Percentiles rank a stretch among this genome's conserved stretches.
Evolutionary conservation across 2,113 vertebrate species (phyloP).

Genomic region (Labeo catla): DNA sequence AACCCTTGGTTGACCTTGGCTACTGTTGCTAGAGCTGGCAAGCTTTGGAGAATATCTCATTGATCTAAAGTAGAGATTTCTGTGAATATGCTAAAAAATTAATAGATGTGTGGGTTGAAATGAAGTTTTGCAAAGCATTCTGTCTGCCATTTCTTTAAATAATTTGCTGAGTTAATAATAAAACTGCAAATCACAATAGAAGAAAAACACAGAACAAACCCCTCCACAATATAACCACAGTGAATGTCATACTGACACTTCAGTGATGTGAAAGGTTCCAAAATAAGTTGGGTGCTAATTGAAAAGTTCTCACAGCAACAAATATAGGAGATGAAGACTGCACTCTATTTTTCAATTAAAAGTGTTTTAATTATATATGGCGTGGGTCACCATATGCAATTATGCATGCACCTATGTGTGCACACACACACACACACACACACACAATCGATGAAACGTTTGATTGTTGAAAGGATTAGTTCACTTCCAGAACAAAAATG

Average conservation of each 20-base stretch:
- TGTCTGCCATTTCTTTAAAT: neutral
- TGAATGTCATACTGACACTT: neutral
- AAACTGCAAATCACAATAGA: neutral
- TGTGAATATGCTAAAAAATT: neutral
- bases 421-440: no score
- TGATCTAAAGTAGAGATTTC: neutral
- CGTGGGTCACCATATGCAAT: no score
- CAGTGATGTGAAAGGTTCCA: neutral
- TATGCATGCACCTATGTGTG: no score
- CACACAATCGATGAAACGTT: no score
- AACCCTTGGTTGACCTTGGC: conserved; percentile 8
- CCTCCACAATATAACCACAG: no score
- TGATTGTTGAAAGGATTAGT: no score
- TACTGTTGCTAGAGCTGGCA: conserved; percentile 1
- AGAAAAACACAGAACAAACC: no score
- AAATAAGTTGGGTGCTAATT: neutral
- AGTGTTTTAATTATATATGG: no score
- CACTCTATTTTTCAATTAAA: no score
- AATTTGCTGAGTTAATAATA: neutral
- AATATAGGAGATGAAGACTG: neutral
- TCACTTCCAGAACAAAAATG: no score
- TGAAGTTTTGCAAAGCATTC: neutral
- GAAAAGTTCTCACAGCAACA: neutral
- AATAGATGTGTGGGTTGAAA: neutral
- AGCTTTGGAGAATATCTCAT: neutral